A percentile compares a stretch with the other conserved stretches of the same genome.
phyloP scores from a whole-genome alignment of 2,888 invertebrate species.

The Eristalis tenax region DNA sequence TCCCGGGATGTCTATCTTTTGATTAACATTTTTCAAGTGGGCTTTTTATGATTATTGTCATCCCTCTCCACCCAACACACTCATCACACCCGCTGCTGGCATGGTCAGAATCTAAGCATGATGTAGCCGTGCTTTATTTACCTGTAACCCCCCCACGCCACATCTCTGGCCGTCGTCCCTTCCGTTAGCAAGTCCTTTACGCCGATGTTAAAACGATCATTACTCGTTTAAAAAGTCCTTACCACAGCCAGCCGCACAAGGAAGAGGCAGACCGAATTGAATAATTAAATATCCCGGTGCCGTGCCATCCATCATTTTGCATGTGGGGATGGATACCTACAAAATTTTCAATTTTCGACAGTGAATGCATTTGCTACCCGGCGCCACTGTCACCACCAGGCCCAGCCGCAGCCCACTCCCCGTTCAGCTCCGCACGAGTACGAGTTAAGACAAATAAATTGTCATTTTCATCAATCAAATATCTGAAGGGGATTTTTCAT shows the following conservation, averaged over 20 bases:
- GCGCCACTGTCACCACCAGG: background rate
- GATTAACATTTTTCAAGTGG: conserved; percentile 72
- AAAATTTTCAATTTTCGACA: conserved; percentile 55
- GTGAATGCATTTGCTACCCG: conserved; percentile 29
- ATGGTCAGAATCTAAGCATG: conserved; percentile 16
- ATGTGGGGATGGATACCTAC: conserved; percentile 5
- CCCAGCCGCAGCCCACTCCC: background rate
- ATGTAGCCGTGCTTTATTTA: conserved; percentile 10
- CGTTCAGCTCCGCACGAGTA: background rate
- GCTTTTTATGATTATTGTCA: conserved; percentile 71
- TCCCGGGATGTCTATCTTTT: conserved; percentile 63
- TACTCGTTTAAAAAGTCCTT: conserved; percentile 60
- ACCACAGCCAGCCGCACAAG: conserved; percentile 9
- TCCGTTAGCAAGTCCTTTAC: conserved; percentile 20
- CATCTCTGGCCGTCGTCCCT: background rate
- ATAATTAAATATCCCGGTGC: conserved; percentile 55
- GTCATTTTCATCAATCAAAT: conserved; percentile 72
- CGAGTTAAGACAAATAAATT: conserved; percentile 65
- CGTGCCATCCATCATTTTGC: conserved; percentile 58
- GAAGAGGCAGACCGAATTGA: conserved; percentile 30
- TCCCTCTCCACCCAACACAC: conserved; percentile 32
- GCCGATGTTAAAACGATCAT: conserved; percentile 56
- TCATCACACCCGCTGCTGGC: conserved; percentile 4
- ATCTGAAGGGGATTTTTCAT: conserved; percentile 67
- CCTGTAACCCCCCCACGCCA: background rate